Base-by-base conservation (phyloP, 2,888 invertebrate species). In the Drosophila mettleri region DNA sequence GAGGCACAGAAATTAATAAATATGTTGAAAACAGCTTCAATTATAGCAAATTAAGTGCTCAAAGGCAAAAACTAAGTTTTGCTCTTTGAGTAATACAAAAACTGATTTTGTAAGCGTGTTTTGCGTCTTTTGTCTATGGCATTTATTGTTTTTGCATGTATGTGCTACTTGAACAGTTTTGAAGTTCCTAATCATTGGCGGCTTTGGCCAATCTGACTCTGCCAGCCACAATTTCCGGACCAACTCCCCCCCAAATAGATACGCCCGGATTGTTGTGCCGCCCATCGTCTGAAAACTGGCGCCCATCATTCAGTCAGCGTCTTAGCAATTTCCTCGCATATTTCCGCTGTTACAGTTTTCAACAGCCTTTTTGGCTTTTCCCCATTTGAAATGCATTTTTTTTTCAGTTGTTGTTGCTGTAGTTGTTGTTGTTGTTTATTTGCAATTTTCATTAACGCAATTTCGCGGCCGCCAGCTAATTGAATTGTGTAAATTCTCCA, bases 241-340 rank as follows among this genome's bases (percentile, higher is more conserved):
- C 12, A 14, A 18, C 38, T 33, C 39, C 34, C 29, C 18, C 18
- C 45, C 43, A 34, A 66, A 66, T 64, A 61, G 59, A 80, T 74
- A 63, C 78, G 62, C 12, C 27, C 27, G 48, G 22, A 20, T 53
- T 36, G 24, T 38, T 53, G 60, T 22, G 20, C 38, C 41, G 31
- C 51, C 48, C 38, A 22, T 27, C 49, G 33, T 49, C 33, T 34
- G 24, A 38, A 46, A 57, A 43, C 46, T 29, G 18, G 43, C 45
- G 64, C 60, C 55, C 60, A 75, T 64, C 71, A 53, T 41, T 70
- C 79, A 69, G 71, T 86, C 86, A 75, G 62, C 83, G 80, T 78
- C 82, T 88, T 91, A 74, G 88, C 90, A 90, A 90, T 90, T 90
- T 90, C 90, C 90, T 88, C 83, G 82, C 84, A 89, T 90, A 90